Evolutionary conservation across 2,113 vertebrate genomes (phyloP), one percentile per base, ranked within the genome.

Genomic region (Prinia subflava): DNA sequence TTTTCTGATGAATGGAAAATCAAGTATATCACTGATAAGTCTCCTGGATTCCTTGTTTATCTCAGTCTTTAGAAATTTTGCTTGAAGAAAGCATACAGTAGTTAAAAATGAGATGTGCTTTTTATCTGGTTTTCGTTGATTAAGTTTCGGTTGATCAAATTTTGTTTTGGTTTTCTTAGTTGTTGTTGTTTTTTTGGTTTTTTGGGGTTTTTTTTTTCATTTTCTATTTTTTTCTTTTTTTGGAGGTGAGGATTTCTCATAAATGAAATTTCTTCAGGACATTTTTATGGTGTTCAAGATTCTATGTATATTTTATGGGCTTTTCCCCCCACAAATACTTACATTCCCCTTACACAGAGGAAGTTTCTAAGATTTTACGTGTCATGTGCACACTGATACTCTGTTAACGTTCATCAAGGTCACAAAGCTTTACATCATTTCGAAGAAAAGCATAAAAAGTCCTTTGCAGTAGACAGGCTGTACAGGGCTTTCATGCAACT

Each of bases 271-370:
- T 83, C 21, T 62, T 83, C 14, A 44, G 6, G 21, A 2, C 0
- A 4, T 63, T 17, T 15, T 79, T 46, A 37, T 9, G 4, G 2
- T 31, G 9, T 35, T 89, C 10, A 46, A 24, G 88, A 68, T 86
- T 71, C 41, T 79, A 18, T 16, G 63, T 83, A 7, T 15, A 42
- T 71, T 83, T 76, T 52, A 20, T 65, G 15, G 7, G 9, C 6
- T 46, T 37, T 53, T 11, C 0, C 3, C 2, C 16, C 12, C 13
- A 4, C 2, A n/a, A 22, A 33, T 69, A 52, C 7, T 49, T 92
- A 39, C 39, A 39, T 39, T 39, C 39, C 39, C 39, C 80, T 73
- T 52, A 27, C 3, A 17, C n/a, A 37, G 35, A 60, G 47, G 14
- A 74, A 27, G 0, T 33, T 78, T 31, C 75, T 52, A 68, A 42